Percentiles rank a stretch among this genome's conserved stretches.
These are phyloP conservation scores for Gnatocerus cornutus DNA, from an alignment of 2,888 invertebrate species.

Conservation along the genomic window DNA sequence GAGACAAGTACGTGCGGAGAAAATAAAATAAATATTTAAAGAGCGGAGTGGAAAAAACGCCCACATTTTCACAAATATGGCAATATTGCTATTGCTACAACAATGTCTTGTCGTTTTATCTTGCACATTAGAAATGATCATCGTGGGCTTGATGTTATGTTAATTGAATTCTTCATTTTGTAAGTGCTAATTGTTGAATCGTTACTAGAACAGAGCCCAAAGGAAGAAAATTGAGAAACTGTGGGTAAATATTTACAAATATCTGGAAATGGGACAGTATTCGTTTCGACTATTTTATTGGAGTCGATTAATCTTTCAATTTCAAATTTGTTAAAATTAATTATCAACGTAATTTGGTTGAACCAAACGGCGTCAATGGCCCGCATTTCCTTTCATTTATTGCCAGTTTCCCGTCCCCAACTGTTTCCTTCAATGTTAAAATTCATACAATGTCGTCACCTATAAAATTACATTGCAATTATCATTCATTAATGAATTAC, in stretches of 20 bases:
- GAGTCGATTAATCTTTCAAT: not conserved
- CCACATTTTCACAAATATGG: conserved; percentile 43
- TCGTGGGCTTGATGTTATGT: conserved; percentile 24
- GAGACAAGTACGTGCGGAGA: conserved; percentile 22
- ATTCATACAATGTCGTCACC: too few relatives aligned
- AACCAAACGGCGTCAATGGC: not conserved
- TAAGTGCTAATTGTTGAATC: conserved; percentile 9
- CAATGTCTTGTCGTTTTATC: conserved; percentile 28
- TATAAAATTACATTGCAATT: too few relatives aligned
- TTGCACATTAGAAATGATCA: conserved; percentile 29
- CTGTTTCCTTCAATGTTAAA: too few relatives aligned
- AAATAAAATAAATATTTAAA: conserved; percentile 41
- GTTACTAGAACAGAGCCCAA: conserved; percentile 5
- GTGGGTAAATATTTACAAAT: not conserved
- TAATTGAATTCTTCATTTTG: conserved; percentile 29
- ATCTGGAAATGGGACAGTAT: not conserved
- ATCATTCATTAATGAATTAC: too few relatives aligned
- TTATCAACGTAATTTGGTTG: not conserved
- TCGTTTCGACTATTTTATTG: not conserved
- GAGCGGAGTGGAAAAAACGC: conserved; percentile 32
- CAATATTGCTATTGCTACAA: conserved; percentile 42
- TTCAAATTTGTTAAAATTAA: not conserved
- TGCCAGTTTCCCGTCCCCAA: not conserved
- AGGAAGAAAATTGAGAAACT: conserved; percentile 18
- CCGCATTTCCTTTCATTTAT: conserved; percentile 4